Evolutionary conservation across 2,113 vertebrate genomes (phyloP), one percentile per base, ranked within the genome.

Genomic region (Menidia beryllina): DNA sequence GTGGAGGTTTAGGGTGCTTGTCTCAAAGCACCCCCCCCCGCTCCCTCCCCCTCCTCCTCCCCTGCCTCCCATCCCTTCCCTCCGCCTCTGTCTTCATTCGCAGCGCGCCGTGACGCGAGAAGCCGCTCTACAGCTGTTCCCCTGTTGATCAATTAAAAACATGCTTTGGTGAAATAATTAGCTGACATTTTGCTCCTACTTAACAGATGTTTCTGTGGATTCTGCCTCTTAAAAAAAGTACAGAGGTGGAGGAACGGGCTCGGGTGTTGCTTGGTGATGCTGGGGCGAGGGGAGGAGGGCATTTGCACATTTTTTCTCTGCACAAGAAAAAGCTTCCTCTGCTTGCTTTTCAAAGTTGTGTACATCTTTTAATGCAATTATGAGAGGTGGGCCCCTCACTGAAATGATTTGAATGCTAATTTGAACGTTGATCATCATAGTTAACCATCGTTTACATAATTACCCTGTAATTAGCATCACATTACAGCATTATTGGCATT

Each of bases 61-160:
- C 62, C 43, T 15, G 43, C 50, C 3, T 47, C 19, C 7, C 34
- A 24, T 11, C 53, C 48, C 10, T 38, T 20, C 14, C 52, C 26
- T 1, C 17, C 14, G 2, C 52, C 57, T 60, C 67, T 9, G 13
- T 77, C 82, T 88, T 76, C 77, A 77, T 76, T 62, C 57, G 62
- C 75, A n/a, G 59, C 63, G 84, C 36, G 52, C 77, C 34, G 65
- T 82, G 85, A 90, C 69, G 64, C 69, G 52, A 69, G 76, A 81
- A 85, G 73, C 74, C 72, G 12, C 87, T 86, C 81, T 87, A 86
- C 91, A 89, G 85, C 83, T 86, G 90, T 86, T 93, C 91, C 92
- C 92, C 88, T 88, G 92, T 90, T 87, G 92, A 91, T 91, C 92
- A 92, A 93, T 93, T 93, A 93, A 92, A 91, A 93, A 85, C 84